Evolutionary conservation across 2,113 vertebrate genomes (phyloP), one percentile per base, ranked within the genome.

Genomic region (Lathamus discolor): DNA sequence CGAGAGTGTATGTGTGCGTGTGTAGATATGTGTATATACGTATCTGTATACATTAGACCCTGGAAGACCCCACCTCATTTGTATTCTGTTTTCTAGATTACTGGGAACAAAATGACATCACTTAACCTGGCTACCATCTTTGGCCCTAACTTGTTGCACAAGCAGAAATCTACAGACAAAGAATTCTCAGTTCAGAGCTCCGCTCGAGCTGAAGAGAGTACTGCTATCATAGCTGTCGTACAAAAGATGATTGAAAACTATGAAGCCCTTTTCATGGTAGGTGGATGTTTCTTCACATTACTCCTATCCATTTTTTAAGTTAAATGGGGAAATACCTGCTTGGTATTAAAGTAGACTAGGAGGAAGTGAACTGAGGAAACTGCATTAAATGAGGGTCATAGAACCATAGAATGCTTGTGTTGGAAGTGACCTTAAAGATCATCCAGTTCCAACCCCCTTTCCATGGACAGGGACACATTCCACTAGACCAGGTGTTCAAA

Each of bases 81-180:
- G 28, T 94, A 31, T 92, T 95, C 66, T 97, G 17, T 95, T 92
- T 90, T 97, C 81, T 93, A 99, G 99, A 93, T 99, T 72, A 98
- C 98, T 86, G 99, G 99, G 94, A 99, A 99, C 97, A 99, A 99
- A 98, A 99, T 99, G 99, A 99, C 99, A 18, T 98, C 99, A 1
- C 98, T 99, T 43, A 99, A 99, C 94, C 97, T 99, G 97, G 99
- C 99, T 76, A 99, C 99, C 74, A 99, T 99, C 97, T 99, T 99
- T 93, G 99, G 99, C 35, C 99, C 99, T 88, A 99, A 99, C 93
- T 97, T 99, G 68, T 97, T 99, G 75, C 99, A 99, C 97, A 99
- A 99, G 96, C 99, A 99, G 95, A 99, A 99, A 90, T 99, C 98
- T 86, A 98, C 98, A 7, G 99, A 99, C 98, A 99, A 99, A 92